Evolutionary conservation across 2,113 vertebrate species (phyloP).

Genomic region (Mus pahari): DNA sequence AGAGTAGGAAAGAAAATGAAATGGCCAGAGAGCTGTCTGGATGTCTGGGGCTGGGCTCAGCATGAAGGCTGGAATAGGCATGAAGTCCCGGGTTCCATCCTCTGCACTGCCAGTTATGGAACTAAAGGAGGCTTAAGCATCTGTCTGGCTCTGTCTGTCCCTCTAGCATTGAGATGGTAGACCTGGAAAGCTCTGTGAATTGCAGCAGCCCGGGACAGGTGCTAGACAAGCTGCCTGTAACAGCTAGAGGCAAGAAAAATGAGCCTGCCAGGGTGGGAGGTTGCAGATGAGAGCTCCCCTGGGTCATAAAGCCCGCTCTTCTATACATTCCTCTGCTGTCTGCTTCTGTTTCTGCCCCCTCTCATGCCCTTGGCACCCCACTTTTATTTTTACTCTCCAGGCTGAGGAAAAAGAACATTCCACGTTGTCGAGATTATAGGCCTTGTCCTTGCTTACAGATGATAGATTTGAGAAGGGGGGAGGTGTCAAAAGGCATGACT

Average conservation of each 20-base stretch:
- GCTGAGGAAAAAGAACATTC: neutral
- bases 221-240: neutral
- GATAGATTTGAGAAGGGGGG: neutral
- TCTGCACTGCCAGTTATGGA: neutral
- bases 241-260: neutral
- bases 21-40: neutral
- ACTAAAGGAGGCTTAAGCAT: neutral
- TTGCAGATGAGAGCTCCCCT: neutral
- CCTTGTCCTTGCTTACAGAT: neutral
- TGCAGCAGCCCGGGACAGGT: neutral
- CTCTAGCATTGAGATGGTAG: neutral
- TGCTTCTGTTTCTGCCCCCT: neutral
- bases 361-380: neutral
- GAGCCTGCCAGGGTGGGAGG: neutral
- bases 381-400: neutral
- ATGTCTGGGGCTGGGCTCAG: neutral
- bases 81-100: neutral
- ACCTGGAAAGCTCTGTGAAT: neutral
- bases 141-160: neutral
- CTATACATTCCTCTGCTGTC: neutral
- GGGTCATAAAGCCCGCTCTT: no score
- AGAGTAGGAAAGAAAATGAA: neutral
- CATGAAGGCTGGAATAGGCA: neutral
- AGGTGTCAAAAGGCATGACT: neutral
- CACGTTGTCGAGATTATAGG: neutral